These are phyloP conservation scores for Tragulus kanchil DNA, from an alignment of 2,113 vertebrate species.

Conservation along the genomic window DNA sequence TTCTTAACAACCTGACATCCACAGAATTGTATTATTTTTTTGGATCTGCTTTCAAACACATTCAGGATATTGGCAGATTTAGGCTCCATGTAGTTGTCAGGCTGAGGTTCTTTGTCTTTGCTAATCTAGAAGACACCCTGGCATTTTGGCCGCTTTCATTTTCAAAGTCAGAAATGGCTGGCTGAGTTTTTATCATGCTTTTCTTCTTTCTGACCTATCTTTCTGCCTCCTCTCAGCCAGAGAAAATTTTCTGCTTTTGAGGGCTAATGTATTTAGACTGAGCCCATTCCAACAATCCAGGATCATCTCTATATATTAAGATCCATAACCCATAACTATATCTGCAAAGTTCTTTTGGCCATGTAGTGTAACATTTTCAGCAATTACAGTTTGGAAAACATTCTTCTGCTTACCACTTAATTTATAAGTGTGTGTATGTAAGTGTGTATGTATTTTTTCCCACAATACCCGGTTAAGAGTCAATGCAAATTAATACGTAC, in stretches of 20 bases:
- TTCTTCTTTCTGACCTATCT: background rate
- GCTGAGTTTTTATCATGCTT: background rate
- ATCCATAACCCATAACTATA: background rate
- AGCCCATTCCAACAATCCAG: background rate
- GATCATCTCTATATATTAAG: background rate
- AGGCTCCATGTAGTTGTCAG: background rate
- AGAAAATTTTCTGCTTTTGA: background rate
- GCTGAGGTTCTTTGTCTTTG: background rate
- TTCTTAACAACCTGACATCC: background rate
- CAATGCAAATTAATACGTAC: background rate
- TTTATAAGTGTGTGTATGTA: background rate
- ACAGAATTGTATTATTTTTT: background rate
- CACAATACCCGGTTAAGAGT: background rate
- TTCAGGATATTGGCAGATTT: background rate
- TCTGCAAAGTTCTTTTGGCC: background rate
- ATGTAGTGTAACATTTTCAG: background rate
- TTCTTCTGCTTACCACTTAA: background rate
- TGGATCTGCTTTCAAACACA: background rate
- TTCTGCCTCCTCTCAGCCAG: background rate
- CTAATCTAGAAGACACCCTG: fast-evolving
- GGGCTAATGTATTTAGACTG: background rate
- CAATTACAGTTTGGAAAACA: background rate
- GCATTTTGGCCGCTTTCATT: background rate
- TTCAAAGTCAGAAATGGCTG: background rate
- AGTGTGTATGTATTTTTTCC: fast-evolving